Evolutionary conservation across 2,113 vertebrate species (phyloP), one percentile per base, ranked within the genome.

Genomic region (Podiceps cristatus): DNA sequence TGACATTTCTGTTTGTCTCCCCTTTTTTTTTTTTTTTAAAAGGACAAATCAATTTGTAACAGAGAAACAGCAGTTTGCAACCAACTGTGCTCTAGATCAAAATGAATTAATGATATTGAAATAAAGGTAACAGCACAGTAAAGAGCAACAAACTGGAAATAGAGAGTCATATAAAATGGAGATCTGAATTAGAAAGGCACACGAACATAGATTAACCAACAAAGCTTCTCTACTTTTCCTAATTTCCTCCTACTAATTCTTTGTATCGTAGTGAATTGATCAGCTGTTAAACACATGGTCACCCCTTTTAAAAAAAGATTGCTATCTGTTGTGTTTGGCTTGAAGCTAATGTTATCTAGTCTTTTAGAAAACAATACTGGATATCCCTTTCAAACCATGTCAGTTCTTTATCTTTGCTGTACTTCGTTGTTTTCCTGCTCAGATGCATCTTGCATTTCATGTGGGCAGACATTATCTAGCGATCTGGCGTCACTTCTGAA

Each of bases 71-170:
- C 68, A 93, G 89, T 87, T 97, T 96, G 83, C 88, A 96, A 97
- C 96, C 96, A 96, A 97, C 95, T 97, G 85, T 80, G 96, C 90
- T 96, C 84, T 97, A 95, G 93, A 96, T 76, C 73, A 85, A 91
- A 93, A 93, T 81, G 64, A 87, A 96, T 93, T 92, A 90, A 86
- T 83, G 73, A 88, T 64, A 94, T 86, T 85, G 85, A 94, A 94
- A 96, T 86, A 82, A 75, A 97, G 62, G 91, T 93, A 95, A 69
- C 33, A 66, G 94, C 40, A 60, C 86, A 95, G 66, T 79, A 85
- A 96, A 71, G 56, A 83, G 62, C n/a, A 79, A 93, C 27, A 92
- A 92, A 89, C 19, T 49, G 75, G 45, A 60, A 91, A 52, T 33
- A 77, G 24, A 16, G 19, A 85, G 56, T 58, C 80, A 74, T 84